These are phyloP conservation scores for Macaria liturata DNA, from an alignment of 2,888 invertebrate genomes.

Conservation along the genomic window DNA sequence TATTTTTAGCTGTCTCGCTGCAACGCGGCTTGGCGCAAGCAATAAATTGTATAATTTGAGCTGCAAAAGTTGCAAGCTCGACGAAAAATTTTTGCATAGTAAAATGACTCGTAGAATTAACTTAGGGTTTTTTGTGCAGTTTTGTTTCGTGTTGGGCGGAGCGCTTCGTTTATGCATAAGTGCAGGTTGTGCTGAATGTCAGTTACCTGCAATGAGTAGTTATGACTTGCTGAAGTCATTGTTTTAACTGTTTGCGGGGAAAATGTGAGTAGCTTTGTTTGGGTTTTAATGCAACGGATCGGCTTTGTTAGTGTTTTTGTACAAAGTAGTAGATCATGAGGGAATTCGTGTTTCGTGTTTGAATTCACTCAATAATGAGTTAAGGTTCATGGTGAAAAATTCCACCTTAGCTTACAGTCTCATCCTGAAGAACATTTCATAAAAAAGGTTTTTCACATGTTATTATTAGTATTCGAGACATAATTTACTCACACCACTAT, in stretches of 20 bases:
- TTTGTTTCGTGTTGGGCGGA: slow-evolving; percentile 14
- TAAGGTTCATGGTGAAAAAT: no score
- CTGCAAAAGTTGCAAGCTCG: slow-evolving; percentile 23
- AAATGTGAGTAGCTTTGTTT: no score
- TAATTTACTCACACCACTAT: no score
- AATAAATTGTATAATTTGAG: slow-evolving; percentile 26
- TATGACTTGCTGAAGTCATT: slow-evolving; percentile 2
- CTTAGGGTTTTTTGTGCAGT: slow-evolving; percentile 21
- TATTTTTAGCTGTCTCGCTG: slow-evolving; percentile 16
- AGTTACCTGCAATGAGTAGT: slow-evolving; percentile 6
- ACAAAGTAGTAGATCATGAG: no score
- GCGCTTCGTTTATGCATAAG: slow-evolving; percentile 19
- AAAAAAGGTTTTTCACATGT: no score
- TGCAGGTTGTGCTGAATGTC: slow-evolving; percentile 12
- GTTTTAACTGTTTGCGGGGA: not conserved
- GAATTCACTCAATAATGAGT: no score
- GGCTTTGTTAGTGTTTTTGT: no score
- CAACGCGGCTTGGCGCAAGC: slow-evolving; percentile 11
- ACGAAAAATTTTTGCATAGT: slow-evolving; percentile 26
- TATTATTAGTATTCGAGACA: no score
- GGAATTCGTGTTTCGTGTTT: no score
- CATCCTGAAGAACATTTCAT: no score
- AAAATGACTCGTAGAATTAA: slow-evolving; percentile 24
- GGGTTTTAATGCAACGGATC: no score
- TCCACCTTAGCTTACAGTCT: no score